These are phyloP conservation scores for Caenorhabditis latens DNA, from an alignment of 1,140 invertebrate genomes.

Conservation along the genomic window DNA sequence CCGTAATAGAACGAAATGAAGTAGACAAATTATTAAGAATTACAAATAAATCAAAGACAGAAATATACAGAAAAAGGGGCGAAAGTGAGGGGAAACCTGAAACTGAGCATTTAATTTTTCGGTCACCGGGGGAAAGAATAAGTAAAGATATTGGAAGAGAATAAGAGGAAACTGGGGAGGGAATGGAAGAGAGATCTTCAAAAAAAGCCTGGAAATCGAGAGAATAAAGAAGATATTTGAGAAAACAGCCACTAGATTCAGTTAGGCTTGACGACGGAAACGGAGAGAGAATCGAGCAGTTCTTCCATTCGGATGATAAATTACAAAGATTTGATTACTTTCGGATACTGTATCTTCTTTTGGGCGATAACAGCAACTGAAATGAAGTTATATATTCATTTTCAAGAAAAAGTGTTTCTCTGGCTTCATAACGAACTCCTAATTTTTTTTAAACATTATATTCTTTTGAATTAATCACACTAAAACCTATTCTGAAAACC, in stretches of 20 bases:
- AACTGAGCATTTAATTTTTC: constrained; percentile 46
- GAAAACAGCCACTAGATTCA: neutral
- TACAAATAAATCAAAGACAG: neutral
- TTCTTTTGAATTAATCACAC: too few relatives aligned
- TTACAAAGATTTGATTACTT: constrained; percentile 76
- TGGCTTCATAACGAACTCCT: too few relatives aligned
- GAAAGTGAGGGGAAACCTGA: constrained; percentile 25
- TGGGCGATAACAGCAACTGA: constrained; percentile 77
- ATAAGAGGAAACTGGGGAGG: neutral
- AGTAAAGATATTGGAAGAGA: constrained; percentile 1
- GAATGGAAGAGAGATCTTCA: neutral
- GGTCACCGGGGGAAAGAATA: constrained; percentile 27
- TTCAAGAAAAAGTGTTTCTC: neutral
- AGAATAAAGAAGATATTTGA: neutral
- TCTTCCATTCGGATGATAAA: constrained; percentile 77
- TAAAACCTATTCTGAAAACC: too few relatives aligned
- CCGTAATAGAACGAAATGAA: constrained; percentile 19
- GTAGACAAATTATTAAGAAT: constrained; percentile 18
- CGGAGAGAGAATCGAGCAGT: constrained; percentile 77
- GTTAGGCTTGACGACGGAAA: constrained; percentile 73
- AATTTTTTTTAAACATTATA: too few relatives aligned
- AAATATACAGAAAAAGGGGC: constrained; percentile 40
- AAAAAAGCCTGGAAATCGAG: constrained; percentile 45
- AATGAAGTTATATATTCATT: neutral
- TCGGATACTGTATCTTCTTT: constrained; percentile 77